These are phyloP conservation scores for Melanotaenia boesemani DNA, from an alignment of 2,797 vertebrate species.

Conservation along the genomic window DNA sequence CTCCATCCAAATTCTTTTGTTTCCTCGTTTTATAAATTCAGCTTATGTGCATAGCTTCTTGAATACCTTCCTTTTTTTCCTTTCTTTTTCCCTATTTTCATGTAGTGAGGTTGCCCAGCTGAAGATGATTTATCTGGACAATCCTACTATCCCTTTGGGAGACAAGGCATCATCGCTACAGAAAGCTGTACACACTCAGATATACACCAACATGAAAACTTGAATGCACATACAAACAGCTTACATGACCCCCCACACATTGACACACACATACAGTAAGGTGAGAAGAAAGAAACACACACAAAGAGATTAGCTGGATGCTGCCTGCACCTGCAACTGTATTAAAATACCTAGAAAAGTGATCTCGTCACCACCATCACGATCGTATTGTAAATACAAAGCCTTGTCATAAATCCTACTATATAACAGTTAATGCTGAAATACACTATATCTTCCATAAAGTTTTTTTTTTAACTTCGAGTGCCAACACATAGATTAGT, in stretches of 20 bases:
- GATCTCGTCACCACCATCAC: slow-evolving; percentile 27
- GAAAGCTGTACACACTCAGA: slow-evolving; percentile 53
- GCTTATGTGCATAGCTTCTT: slow-evolving; percentile 25
- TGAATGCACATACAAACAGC: slow-evolving; percentile 33
- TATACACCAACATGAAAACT: slow-evolving; percentile 56
- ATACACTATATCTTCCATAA: slow-evolving; percentile 5
- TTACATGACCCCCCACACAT: slow-evolving; percentile 12
- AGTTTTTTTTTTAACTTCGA: slow-evolving; percentile 23
- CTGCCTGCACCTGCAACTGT: slow-evolving; percentile 54
- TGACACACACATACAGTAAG: background rate
- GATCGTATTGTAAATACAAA: slow-evolving; percentile 53
- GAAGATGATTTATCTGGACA: slow-evolving; percentile 78
- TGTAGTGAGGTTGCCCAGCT: slow-evolving; percentile 59
- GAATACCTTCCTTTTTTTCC: background rate
- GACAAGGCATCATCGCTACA: slow-evolving; percentile 47
- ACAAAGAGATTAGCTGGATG: slow-evolving; percentile 42
- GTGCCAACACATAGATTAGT: slow-evolving; percentile 41
- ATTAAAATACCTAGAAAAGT: slow-evolving; percentile 47
- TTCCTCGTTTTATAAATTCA: slow-evolving; percentile 18
- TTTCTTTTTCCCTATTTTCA: slow-evolving; percentile 17
- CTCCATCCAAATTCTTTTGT: slow-evolving; percentile 3
- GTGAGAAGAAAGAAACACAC: background rate
- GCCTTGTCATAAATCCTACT: slow-evolving; percentile 62
- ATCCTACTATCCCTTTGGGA: slow-evolving; percentile 71
- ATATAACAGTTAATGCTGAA: slow-evolving; percentile 41